phyloP scores from a whole-genome alignment of 2,888 invertebrate species.

The Smittia aterrima region DNA sequence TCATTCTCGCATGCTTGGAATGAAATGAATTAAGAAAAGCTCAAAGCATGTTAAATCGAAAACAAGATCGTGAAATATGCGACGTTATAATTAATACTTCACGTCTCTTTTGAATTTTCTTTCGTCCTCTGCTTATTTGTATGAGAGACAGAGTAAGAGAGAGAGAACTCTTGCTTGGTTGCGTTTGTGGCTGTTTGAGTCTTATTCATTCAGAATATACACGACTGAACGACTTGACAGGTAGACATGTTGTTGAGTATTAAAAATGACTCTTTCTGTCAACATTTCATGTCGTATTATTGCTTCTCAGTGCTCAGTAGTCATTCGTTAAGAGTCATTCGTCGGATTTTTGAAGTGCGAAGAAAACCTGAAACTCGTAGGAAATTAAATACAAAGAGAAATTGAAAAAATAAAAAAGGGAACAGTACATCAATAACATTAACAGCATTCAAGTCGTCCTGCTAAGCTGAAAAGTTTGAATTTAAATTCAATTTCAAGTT shows the following conservation, averaged over 20 bases:
- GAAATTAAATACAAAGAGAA: no score
- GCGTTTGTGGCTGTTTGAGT: constrained; percentile 41
- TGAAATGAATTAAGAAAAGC: not conserved
- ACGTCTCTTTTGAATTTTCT: constrained; percentile 18
- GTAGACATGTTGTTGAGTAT: constrained; percentile 42
- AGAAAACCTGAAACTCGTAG: no score
- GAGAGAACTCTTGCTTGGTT: not conserved
- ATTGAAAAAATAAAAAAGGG: no score
- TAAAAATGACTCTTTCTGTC: constrained; percentile 40
- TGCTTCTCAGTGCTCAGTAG: no score
- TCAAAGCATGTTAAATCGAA: constrained; percentile 23
- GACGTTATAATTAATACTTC: constrained; percentile 40
- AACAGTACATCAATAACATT: no score
- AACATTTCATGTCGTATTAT: constrained; percentile 13
- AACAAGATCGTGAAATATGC: constrained; percentile 42
- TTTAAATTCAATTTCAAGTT: no score
- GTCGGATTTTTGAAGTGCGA: no score
- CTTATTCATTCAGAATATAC: constrained; percentile 35
- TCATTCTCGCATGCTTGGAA: not conserved
- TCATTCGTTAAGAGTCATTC: not conserved
- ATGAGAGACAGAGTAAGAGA: constrained; percentile 2
- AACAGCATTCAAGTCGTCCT: no score
- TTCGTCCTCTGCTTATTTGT: not conserved
- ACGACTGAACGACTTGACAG: constrained; percentile 42
- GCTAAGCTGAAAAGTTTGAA: no score